Evolutionary conservation across 2,888 invertebrate genomes (phyloP).

Genomic region (Epinotia brunnichana): DNA sequence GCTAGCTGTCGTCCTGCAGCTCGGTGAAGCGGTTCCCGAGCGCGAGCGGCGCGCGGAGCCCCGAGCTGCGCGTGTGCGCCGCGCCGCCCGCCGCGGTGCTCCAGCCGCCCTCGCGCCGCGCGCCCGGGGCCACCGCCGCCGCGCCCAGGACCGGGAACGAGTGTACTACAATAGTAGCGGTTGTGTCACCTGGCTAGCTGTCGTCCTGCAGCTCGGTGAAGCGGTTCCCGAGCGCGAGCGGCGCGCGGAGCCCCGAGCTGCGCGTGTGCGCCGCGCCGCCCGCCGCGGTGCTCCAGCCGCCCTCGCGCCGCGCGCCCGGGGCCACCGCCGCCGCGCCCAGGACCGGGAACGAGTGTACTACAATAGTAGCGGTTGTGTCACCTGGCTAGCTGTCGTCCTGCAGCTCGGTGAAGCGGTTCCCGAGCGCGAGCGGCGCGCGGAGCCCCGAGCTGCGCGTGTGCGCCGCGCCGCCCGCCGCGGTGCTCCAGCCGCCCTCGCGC

Average conservation of each 20-base stretch:
- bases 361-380: conserved; percentile 29
- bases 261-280: conserved; percentile 46
- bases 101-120: conserved; percentile 52
- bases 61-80: conserved; percentile 44
- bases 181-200: no score
- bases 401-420: conserved; percentile 73
- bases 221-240: conserved; percentile 74
- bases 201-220: conserved; percentile 74
- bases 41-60: conserved; percentile 62
- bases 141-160: no score
- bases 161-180: no score
- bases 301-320: conserved; percentile 53
- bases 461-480: conserved; percentile 46
- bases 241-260: conserved; percentile 51
- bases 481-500: conserved; percentile 54
- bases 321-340: conserved; percentile 63
- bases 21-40: conserved; percentile 75
- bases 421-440: conserved; percentile 68
- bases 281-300: conserved; percentile 49
- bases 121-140: conserved; percentile 57
- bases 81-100: conserved; percentile 48
- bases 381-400: conserved; percentile 77
- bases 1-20: conserved; percentile 74
- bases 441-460: conserved; percentile 45
- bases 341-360: no score